These are phyloP conservation scores for Eudemis profundana DNA, from an alignment of 2,888 invertebrate species.

Conservation along the genomic window DNA sequence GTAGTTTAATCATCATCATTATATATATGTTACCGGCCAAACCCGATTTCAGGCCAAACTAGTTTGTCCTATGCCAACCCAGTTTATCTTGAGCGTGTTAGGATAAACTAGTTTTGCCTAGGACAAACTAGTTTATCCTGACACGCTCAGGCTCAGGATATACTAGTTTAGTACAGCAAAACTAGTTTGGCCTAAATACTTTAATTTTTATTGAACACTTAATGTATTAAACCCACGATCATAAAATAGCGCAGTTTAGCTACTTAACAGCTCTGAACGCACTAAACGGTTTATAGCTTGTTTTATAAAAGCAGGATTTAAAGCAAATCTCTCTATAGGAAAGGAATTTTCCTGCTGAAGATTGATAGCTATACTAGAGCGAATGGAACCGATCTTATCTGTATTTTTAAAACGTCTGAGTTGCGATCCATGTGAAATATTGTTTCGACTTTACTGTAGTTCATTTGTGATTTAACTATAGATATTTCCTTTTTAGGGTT, in stretches of 20 bases:
- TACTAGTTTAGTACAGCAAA: no score
- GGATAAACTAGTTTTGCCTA: no score
- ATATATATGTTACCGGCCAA: no score
- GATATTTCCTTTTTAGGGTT: no score
- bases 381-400: constrained; percentile 38
- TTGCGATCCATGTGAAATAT: constrained; percentile 15
- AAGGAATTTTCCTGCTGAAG: constrained; percentile 35
- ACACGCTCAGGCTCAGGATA: no score
- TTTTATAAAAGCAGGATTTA: constrained; percentile 30
- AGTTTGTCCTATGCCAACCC: no score
- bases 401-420: constrained; percentile 33
- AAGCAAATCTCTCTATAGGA: constrained; percentile 32
- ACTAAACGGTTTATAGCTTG: constrained; percentile 25
- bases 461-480: constrained; percentile 7
- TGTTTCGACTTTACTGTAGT: not conserved
- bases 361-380: constrained; percentile 35
- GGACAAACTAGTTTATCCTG: no score
- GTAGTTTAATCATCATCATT: no score
- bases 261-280: constrained; percentile 11
- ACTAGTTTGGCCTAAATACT: not conserved
- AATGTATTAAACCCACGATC: no score
- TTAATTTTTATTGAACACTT: not conserved
- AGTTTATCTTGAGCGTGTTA: no score
- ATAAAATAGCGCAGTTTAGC: not conserved
- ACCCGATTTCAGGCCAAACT: no score